These are phyloP conservation scores for Centroberyx gerrardi DNA, from an alignment of 2,797 vertebrate genomes.

Conservation along the genomic window DNA sequence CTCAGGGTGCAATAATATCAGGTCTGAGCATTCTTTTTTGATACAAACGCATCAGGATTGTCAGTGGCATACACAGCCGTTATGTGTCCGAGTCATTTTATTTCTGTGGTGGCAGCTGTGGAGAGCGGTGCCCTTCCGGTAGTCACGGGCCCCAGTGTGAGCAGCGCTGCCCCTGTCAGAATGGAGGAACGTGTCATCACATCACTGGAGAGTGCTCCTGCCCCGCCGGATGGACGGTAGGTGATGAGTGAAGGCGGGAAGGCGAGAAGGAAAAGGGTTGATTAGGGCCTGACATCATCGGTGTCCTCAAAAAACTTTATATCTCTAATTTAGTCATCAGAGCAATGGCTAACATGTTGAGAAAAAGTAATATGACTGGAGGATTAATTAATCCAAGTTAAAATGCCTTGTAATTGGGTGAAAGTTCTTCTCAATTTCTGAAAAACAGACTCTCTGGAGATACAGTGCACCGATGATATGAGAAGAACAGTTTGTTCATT, in stretches of 20 bases:
- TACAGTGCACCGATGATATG: not conserved
- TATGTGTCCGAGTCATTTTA: slow-evolving; percentile 35
- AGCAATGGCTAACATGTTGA: slow-evolving; percentile 26
- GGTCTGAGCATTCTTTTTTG: slow-evolving; percentile 12
- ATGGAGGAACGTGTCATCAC: slow-evolving; percentile 96
- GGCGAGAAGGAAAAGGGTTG: not conserved
- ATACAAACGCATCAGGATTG: slow-evolving; percentile 13
- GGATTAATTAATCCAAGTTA: slow-evolving; percentile 33
- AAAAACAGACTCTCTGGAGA: not conserved
- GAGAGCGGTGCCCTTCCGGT: slow-evolving; percentile 94
- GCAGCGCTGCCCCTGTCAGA: slow-evolving; percentile 97
- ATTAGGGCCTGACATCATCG: not conserved
- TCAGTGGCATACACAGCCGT: slow-evolving; percentile 18
- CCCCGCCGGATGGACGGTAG: slow-evolving; percentile 95
- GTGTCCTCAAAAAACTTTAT: slow-evolving; percentile 16
- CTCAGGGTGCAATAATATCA: too few relatives aligned
- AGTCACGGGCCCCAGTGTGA: slow-evolving; percentile 97
- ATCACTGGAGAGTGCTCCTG: slow-evolving; percentile 98
- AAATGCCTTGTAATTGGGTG: not conserved
- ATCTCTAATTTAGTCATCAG: slow-evolving; percentile 19
- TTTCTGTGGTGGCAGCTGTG: slow-evolving; percentile 88
- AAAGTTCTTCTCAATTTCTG: not conserved
- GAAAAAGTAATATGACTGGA: slow-evolving; percentile 14
- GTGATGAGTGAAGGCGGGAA: slow-evolving; percentile 42
- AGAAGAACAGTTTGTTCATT: not conserved